Conservation (phyloP, 2,113 vertebrate species). For the Ceuthmochares aereus region DNA sequence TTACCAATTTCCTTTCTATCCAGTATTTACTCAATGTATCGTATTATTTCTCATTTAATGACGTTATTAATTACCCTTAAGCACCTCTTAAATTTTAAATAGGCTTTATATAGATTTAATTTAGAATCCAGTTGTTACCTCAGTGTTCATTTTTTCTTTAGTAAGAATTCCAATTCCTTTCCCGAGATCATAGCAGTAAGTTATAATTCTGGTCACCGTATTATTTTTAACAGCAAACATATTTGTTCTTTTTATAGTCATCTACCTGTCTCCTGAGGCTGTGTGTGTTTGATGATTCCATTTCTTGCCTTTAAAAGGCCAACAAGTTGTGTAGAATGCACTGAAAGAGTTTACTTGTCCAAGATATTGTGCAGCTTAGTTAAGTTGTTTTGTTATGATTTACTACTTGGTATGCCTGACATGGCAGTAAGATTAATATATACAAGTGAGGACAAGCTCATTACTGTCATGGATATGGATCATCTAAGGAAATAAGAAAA, state of each 20-base stretch:
- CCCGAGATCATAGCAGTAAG: not conserved
- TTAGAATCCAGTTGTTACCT: not conserved
- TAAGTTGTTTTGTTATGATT: not conserved
- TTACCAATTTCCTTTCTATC: not conserved
- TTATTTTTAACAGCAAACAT: not conserved
- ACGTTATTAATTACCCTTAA: not conserved
- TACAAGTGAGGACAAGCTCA: not conserved
- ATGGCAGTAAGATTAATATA: not conserved
- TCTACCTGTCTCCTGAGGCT: not conserved
- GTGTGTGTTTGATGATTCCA: not conserved
- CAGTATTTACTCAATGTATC: not conserved
- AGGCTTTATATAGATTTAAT: not conserved
- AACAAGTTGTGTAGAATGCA: not conserved
- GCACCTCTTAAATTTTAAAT: not conserved
- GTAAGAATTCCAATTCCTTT: not conserved
- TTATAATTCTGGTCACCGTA: not conserved
- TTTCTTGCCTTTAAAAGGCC: not conserved
- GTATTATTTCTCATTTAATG: not conserved
- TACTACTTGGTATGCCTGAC: not conserved
- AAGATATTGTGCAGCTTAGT: accelerated
- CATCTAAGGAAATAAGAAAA: constrained; percentile 1
- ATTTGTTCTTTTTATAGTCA: not conserved
- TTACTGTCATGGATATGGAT: not conserved
- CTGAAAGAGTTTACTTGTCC: not conserved
- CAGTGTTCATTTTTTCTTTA: not conserved